These are phyloP conservation scores for Heliconius ethilla DNA, from an alignment of 2,888 invertebrate genomes.

Conservation along the genomic window DNA sequence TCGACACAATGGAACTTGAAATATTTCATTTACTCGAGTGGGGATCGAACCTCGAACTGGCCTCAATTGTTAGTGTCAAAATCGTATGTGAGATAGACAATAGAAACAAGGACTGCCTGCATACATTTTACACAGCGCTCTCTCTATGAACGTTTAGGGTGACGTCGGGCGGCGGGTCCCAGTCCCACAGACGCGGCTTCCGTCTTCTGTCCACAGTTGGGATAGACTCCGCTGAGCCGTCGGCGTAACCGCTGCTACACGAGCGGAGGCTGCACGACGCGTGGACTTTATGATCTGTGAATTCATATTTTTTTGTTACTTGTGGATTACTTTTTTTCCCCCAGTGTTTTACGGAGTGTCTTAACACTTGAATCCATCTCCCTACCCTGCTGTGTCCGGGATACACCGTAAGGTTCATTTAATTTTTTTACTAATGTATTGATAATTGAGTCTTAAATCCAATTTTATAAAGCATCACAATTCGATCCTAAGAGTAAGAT, in stretches of 20 bases:
- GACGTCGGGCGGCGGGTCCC: conserved; percentile 73
- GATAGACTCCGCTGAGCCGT: conserved; percentile 65
- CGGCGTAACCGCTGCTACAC: conserved; percentile 73
- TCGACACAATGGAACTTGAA: too few relatives aligned
- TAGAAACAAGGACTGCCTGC: neutral
- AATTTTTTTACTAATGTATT: neutral
- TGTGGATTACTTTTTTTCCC: neutral
- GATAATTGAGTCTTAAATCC: neutral
- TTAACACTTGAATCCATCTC: too few relatives aligned
- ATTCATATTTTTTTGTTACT: neutral
- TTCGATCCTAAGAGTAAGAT: too few relatives aligned
- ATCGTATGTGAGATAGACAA: too few relatives aligned
- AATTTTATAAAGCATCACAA: too few relatives aligned
- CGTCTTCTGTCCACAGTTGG: conserved; percentile 63
- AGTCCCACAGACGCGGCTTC: conserved; percentile 61
- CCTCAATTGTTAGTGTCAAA: too few relatives aligned
- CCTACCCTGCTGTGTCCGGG: too few relatives aligned
- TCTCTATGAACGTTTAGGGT: conserved; percentile 71
- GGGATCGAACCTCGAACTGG: too few relatives aligned
- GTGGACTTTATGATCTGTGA: conserved; percentile 69
- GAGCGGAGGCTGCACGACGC: conserved; percentile 72
- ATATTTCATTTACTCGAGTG: too few relatives aligned
- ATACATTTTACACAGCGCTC: conserved; percentile 67
- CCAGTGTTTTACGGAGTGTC: neutral
- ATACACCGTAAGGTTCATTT: too few relatives aligned